Conservation (phyloP, 2,113 vertebrate species). For the Tyrannus savana region DNA sequence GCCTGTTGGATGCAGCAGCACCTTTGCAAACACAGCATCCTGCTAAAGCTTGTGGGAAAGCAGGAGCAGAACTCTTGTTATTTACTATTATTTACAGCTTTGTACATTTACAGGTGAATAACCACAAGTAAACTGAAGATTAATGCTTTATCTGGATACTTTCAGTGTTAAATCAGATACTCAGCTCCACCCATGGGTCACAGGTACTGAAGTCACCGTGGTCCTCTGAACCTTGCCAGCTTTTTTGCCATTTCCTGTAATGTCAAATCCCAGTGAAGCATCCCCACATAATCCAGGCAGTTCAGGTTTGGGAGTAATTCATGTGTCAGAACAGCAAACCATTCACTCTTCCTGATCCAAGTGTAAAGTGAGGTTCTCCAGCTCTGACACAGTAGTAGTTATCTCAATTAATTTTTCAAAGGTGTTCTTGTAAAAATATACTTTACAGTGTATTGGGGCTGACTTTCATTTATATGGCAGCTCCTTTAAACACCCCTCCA, state of each 20-base stretch:
- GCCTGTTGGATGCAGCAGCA: neutral
- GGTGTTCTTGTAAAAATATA: neutral
- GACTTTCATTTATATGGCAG: neutral
- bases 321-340: accelerated
- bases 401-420: neutral
- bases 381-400: neutral
- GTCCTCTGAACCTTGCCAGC: neutral
- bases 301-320: neutral
- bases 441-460: neutral
- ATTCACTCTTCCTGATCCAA: neutral
- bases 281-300: neutral
- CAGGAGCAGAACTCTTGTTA: neutral
- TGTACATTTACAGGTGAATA: neutral
- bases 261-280: accelerated
- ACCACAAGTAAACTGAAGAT: neutral
- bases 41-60: neutral
- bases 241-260: neutral
- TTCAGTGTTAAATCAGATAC: neutral
- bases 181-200: neutral
- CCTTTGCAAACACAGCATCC: neutral
- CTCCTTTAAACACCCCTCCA: neutral
- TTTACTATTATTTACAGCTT: neutral
- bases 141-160: neutral
- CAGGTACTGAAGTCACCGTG: neutral
- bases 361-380: neutral